These are phyloP conservation scores for Columba janthina DNA, from an alignment of 2,113 vertebrate species.

Conservation along the genomic window DNA sequence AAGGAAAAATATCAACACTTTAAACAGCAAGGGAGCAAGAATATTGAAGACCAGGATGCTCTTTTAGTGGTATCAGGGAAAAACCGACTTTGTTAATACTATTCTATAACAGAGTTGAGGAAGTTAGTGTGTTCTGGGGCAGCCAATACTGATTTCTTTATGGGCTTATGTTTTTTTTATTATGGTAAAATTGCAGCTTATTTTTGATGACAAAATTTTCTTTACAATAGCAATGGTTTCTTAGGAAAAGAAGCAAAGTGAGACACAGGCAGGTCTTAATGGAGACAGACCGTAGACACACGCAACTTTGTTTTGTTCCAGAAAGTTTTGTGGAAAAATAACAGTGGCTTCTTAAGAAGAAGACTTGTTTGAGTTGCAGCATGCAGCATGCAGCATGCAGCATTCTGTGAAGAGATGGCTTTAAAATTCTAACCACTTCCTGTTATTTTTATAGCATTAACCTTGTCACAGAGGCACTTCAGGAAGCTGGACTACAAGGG, in stretches of 20 bases:
- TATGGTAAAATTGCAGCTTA: background rate
- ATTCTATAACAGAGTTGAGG: background rate
- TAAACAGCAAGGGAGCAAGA: background rate
- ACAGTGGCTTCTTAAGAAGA: background rate
- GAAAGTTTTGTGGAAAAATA: background rate
- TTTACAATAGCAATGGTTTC: background rate
- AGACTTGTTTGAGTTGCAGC: background rate
- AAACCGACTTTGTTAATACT: background rate
- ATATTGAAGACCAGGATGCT: background rate
- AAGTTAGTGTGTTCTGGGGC: background rate
- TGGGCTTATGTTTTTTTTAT: background rate
- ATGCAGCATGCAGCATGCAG: background rate
- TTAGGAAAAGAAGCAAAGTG: background rate
- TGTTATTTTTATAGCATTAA: background rate
- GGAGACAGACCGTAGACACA: background rate
- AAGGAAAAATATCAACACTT: background rate
- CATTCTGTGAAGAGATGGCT: background rate
- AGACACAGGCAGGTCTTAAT: background rate
- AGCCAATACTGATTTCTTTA: background rate
- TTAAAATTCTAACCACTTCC: constrained; percentile 21
- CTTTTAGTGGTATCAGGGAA: background rate
- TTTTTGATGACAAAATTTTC: background rate
- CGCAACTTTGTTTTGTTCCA: background rate
- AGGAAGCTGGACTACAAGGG: background rate
- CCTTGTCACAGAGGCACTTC: background rate